phyloP scores from a whole-genome alignment of 1,140 invertebrate species.

The Meteorus sp. region DNA sequence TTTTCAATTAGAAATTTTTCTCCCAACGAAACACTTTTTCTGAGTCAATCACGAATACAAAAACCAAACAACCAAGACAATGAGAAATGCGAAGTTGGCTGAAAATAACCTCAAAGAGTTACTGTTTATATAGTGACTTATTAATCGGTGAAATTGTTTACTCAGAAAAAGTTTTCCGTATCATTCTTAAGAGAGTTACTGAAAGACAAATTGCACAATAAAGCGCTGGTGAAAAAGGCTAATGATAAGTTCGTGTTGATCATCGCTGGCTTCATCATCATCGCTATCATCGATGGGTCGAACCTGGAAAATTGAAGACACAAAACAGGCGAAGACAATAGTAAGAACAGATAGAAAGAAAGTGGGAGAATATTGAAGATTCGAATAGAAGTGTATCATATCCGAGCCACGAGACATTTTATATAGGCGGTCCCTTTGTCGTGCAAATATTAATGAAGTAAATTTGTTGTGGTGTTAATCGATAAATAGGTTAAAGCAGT shows the following conservation, averaged over 20 bases:
- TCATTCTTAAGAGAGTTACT: neutral
- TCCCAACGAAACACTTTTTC: constrained; percentile 52
- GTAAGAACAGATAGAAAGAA: neutral
- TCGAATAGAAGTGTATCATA: constrained; percentile 59
- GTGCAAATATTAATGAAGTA: constrained; percentile 14
- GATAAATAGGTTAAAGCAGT: neutral
- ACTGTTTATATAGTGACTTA: neutral
- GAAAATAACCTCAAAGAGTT: neutral
- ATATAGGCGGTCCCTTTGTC: constrained; percentile 42
- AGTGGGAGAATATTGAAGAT: neutral
- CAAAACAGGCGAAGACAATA: too few species aligned
- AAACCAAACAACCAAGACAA: neutral
- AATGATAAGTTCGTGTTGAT: too few species aligned
- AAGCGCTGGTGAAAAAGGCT: neutral
- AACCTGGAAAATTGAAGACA: constrained; percentile 48
- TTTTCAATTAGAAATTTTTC: too few species aligned
- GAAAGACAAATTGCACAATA: constrained; percentile 14
- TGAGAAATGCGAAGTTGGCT: neutral
- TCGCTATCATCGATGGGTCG: neutral
- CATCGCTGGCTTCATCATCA: too few species aligned
- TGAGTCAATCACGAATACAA: constrained; percentile 16
- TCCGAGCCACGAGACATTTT: constrained; percentile 63
- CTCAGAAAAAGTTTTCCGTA: constrained; percentile 14
- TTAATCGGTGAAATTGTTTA: too few species aligned
- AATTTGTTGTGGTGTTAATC: neutral